Base-by-base conservation (phyloP, 2,113 vertebrate genomes). In the Hyaena hyaena region DNA sequence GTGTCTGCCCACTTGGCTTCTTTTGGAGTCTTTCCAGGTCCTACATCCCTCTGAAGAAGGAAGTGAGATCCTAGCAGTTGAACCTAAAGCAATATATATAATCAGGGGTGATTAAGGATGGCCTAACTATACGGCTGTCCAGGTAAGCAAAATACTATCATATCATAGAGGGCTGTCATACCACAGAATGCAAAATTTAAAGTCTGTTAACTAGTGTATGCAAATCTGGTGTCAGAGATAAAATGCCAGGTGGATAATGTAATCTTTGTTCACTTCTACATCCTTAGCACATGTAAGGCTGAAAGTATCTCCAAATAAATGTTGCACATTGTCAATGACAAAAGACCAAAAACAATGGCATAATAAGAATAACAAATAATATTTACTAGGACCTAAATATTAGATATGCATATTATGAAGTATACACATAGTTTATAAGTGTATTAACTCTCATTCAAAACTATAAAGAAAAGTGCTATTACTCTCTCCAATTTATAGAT, bases 271-370 rank as follows among this genome's bases (percentile, higher is more conserved):
- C 88, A n/a, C 35, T 82, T 95, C 28, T 86, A 35, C 24, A 77
- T 71, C 28, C 33, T 84, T 68, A 45, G 12, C 31, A 76, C 43
- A 84, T 19, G 7, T 55, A 88, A 68, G 16, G 24, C 65, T 61
- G 23, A 94, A 39, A 88, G 66, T 50, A 28, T 45, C 24, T 88
- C 63, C 45, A 88, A 96, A 58, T 76, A 84, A 93, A 93, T 85
- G n/a, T 35, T 81, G 58, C 15, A 66, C 35, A 82, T 61, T 93
- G 85, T 85, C 17, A 84, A 81, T 50, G 68, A 39, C 9, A 77
- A 96, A 95, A 91, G 48, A 58, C 61, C 12, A 91, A 33, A 33
- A 63, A 63, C 35, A 81, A 82, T 14, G 89, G 74, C 23, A 80
- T 43, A 93, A 76, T 31, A 88, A 94, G 5, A 39, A 55, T 31